Percentiles rank a stretch among this genome's conserved stretches.
Conservation (phyloP, 2,797 vertebrate species). For the Adelosebastes latens region DNA sequence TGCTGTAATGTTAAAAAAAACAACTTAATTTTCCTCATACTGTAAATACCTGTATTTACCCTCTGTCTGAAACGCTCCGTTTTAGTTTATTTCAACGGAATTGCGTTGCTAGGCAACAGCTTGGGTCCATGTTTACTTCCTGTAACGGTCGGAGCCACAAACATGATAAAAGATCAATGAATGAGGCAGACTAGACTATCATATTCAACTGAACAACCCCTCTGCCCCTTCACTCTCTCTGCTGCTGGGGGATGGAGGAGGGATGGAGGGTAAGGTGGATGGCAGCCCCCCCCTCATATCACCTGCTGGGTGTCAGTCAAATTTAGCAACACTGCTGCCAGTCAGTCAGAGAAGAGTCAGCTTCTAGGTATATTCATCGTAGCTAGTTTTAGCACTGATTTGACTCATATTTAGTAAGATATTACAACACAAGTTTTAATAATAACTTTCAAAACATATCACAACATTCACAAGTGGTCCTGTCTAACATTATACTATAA, state of each 20-base stretch:
- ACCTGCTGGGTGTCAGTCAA: not conserved
- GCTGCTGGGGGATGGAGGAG: not conserved
- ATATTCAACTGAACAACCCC: not conserved
- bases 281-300: too few species aligned
- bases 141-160: not conserved
- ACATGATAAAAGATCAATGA: not conserved
- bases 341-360: not conserved
- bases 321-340: not conserved
- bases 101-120: too few species aligned
- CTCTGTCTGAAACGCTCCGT: too few species aligned
- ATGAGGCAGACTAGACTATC: not conserved
- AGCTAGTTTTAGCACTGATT: not conserved
- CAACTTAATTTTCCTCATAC: too few species aligned
- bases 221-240: not conserved
- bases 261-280: not conserved
- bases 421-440: not conserved
- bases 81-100: too few species aligned
- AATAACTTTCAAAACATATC: not conserved
- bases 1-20: too few species aligned
- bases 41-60: too few species aligned
- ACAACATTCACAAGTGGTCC: not conserved
- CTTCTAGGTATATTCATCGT: not conserved
- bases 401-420: not conserved
- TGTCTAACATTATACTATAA: too few species aligned
- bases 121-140: too few species aligned